Percentiles rank a stretch among this genome's conserved stretches.
Conservation (phyloP, 2,113 vertebrate genomes). For the Myanophis thanlyinensis region DNA sequence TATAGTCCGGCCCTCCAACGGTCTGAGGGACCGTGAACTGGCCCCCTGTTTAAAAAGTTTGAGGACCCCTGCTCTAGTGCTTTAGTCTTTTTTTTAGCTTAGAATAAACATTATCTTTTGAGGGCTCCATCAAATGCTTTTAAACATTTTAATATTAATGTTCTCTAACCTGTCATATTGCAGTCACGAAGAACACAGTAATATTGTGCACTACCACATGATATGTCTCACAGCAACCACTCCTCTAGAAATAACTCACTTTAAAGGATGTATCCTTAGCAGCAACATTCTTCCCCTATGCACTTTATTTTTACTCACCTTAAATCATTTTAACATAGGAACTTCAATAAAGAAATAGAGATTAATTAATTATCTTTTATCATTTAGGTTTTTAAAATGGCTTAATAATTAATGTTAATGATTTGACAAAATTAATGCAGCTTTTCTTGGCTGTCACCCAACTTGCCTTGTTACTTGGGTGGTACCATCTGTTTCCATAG, state of each 20-base stretch:
- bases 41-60: too few relatives aligned
- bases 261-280: conserved; percentile 21
- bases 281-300: not conserved
- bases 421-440: not conserved
- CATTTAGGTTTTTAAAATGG: not conserved
- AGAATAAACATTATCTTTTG: not conserved
- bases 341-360: not conserved
- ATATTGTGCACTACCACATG: not conserved
- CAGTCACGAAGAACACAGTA: not conserved
- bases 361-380: not conserved
- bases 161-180: not conserved
- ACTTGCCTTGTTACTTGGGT: not conserved
- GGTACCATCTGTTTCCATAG: not conserved
- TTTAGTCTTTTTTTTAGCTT: not conserved
- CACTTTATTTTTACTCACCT: not conserved
- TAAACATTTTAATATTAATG: conserved; percentile 22
- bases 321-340: not conserved
- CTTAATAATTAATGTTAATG: not conserved
- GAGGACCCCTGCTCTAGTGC: too few relatives aligned
- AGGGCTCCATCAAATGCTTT: not conserved
- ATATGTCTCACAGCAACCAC: conserved; percentile 8
- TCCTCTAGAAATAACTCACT: not conserved
- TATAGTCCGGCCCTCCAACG: too few relatives aligned
- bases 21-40: too few relatives aligned
- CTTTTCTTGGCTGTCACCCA: not conserved